Base-by-base conservation (phyloP, 2,888 invertebrate species). In the Itoplectis maculator region DNA sequence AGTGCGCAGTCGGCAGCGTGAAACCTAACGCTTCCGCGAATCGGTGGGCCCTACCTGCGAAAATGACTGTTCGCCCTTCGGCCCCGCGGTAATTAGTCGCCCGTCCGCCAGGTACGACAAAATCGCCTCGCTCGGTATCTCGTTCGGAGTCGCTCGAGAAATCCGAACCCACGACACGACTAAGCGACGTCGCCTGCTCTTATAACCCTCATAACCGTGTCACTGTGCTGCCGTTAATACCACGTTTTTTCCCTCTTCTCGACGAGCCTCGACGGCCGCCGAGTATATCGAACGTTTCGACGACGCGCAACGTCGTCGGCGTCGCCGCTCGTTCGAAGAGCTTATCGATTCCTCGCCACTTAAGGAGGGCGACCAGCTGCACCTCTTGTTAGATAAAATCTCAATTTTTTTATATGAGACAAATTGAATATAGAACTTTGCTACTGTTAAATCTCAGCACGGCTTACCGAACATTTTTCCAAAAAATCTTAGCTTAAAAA, bases 321-420 rank as follows among this genome's bases (percentile, higher is more conserved):
- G 56, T 56, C 23, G 51, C 23, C 54, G n/a, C 63, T 2, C 63
- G 56, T 42, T 45, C 66, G 42, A 56, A 66, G 47, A 45, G 68
- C 59, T 76, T 68, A 76, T 76, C 47, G 76, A 76, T 76, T 76
- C 45, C 68, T 15, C 68, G 68, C 37, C 7, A 29, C 47, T 76
- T 47, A n/a, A n/a, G n/a, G n/a, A n/a, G n/a, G n/a, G n/a, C n/a
- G n/a, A n/a, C n/a, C n/a, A n/a, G n/a, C n/a, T n/a, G n/a, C n/a
- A n/a, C n/a, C n/a, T n/a, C n/a, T n/a, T n/a, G n/a, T n/a, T n/a
- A n/a, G n/a, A n/a, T n/a, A n/a, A n/a, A n/a, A n/a, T n/a, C n/a
- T n/a, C n/a, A n/a, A n/a, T n/a, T n/a, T n/a, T n/a, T n/a, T n/a
- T n/a, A n/a, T n/a, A n/a, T n/a, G n/a, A n/a, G n/a, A n/a, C n/a